These are phyloP conservation scores for Apodemus agrarius DNA, from an alignment of 2,797 vertebrate genomes.

Conservation along the genomic window DNA sequence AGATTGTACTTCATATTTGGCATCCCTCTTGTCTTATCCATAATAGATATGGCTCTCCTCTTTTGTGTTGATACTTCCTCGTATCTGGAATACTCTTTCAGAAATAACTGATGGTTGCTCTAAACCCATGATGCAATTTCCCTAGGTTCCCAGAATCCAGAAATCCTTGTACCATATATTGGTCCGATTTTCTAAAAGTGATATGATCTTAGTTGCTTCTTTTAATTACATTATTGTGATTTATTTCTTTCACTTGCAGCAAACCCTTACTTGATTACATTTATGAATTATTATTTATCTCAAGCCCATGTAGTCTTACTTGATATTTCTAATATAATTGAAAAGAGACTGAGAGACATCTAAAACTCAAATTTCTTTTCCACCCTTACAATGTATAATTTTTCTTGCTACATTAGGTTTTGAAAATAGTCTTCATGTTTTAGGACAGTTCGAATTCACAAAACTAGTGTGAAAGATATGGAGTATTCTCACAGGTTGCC, in stretches of 20 bases:
- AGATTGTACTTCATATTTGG: neutral
- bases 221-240: conserved; percentile 25
- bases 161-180: neutral
- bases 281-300: conserved; percentile 33
- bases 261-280: conserved; percentile 45
- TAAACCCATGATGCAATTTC: conserved; percentile 1
- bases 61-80: neutral
- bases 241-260: neutral
- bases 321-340: conserved; percentile 13
- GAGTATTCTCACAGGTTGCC: neutral
- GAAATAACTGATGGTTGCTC: conserved; percentile 41
- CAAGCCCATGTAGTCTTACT: neutral
- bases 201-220: conserved; percentile 16
- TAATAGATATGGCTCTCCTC: neutral
- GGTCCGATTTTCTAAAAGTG: conserved; percentile 26
- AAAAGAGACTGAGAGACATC: neutral
- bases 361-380: conserved; percentile 20
- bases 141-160: neutral
- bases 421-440: neutral
- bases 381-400: neutral
- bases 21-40: neutral
- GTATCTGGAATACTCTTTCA: conserved; percentile 40
- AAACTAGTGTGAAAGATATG: neutral
- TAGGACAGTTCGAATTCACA: neutral
- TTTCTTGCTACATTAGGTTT: neutral